phyloP scores from a whole-genome alignment of 2,888 invertebrate genomes.

The Idaea biselata region DNA sequence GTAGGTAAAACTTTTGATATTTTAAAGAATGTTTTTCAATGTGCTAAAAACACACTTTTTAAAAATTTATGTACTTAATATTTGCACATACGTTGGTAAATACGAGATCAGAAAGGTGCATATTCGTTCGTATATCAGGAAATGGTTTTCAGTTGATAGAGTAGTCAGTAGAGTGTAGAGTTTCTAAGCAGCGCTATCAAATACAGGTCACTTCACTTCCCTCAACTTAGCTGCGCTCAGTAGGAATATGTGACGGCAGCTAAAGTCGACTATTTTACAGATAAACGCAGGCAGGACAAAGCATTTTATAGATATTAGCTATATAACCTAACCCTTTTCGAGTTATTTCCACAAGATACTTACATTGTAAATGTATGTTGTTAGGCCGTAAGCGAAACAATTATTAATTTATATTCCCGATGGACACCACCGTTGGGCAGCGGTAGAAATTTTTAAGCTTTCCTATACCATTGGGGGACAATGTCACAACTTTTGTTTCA shows the following conservation, averaged over 20 bases:
- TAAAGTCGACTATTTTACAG: background rate
- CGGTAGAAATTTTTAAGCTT: too few species aligned
- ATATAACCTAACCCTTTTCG: too few species aligned
- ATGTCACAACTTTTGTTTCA: too few species aligned
- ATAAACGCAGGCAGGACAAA: background rate
- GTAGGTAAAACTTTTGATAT: background rate
- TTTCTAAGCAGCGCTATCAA: conserved; percentile 13
- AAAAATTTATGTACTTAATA: too few species aligned
- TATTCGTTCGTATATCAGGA: background rate
- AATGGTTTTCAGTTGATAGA: conserved; percentile 4
- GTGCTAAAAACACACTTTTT: too few species aligned
- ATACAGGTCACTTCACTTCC: conserved; percentile 14
- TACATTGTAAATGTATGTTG: too few species aligned
- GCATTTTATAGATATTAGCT: too few species aligned
- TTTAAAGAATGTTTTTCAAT: background rate
- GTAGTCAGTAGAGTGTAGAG: conserved; percentile 15
- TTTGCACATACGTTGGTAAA: background rate
- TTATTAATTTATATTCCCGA: too few species aligned
- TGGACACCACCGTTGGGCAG: too few species aligned
- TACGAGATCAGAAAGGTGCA: background rate
- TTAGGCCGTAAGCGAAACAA: too few species aligned
- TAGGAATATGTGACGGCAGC: background rate
- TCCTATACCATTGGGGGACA: too few species aligned
- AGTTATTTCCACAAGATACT: too few species aligned
- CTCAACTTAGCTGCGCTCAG: background rate